A percentile compares a stretch with the other conserved stretches of the same genome.
Conservation (phyloP, 2,797 vertebrate genomes). For the Crocodylus rhombifer region DNA sequence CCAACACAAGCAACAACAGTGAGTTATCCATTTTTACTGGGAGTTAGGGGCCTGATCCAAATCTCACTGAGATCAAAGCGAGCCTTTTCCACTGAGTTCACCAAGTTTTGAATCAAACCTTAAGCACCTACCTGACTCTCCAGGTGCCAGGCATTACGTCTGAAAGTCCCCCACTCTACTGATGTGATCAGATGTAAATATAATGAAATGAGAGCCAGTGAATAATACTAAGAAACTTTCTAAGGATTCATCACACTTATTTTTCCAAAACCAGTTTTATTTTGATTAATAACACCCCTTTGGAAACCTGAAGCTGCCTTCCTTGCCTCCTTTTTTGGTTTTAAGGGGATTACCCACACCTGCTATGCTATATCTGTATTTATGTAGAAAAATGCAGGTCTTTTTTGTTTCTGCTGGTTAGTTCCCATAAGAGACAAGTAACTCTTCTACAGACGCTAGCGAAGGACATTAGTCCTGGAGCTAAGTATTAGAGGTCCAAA, state of each 20-base stretch:
- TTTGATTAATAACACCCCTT: neutral
- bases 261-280: neutral
- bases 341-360: fast-evolving
- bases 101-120: neutral
- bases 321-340: fast-evolving
- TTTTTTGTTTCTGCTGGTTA: neutral
- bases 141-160: neutral
- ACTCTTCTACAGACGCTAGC: neutral
- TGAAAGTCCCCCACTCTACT: neutral
- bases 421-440: neutral
- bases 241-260: neutral
- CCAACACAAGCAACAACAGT: neutral
- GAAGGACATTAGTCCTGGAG: neutral
- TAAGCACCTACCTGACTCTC: neutral
- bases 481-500: neutral
- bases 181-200: neutral
- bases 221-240: neutral
- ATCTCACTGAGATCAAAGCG: neutral
- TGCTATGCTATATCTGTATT: fast-evolving
- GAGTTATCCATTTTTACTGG: neutral
- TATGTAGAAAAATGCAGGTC: neutral
- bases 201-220: neutral
- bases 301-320: neutral
- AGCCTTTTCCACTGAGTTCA: neutral
- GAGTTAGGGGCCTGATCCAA: neutral